Percentiles rank a stretch among this genome's conserved stretches.
These are phyloP conservation scores for Tolypeutes matacus DNA, from an alignment of 2,797 vertebrate species.

Conservation along the genomic window DNA sequence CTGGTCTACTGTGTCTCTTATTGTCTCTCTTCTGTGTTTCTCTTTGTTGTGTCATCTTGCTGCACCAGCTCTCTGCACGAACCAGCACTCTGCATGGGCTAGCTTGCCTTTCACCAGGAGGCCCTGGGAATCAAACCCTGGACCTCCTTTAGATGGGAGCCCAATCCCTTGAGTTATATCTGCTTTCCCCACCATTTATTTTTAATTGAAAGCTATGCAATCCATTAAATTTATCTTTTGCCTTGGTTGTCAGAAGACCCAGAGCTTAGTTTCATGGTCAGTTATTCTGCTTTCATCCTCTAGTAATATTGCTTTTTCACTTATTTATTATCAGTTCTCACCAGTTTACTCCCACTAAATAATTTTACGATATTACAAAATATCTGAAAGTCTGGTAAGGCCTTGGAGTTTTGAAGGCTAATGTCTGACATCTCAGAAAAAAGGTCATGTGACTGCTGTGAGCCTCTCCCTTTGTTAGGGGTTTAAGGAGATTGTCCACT, in stretches of 20 bases:
- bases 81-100: no score
- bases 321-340: not conserved
- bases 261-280: not conserved
- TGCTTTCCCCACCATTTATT: no score
- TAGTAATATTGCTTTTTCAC: not conserved
- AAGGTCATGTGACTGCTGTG: not conserved
- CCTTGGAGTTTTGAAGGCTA: not conserved
- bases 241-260: not conserved
- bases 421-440: not conserved
- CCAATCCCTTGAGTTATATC: no score
- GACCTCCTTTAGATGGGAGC: no score
- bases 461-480: not conserved
- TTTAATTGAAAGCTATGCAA: not conserved
- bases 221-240: conserved; percentile 8
- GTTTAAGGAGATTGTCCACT: not conserved
- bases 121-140: no score
- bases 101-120: no score
- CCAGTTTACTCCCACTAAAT: not conserved
- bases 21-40: no score
- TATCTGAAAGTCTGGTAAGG: not conserved
- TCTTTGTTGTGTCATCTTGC: no score
- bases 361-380: not conserved
- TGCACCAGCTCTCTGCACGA: no score
- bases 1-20: no score
- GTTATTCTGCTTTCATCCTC: not conserved